These are phyloP conservation scores for Pollachius pollachius DNA, from an alignment of 2,113 vertebrate species.

Conservation along the genomic window DNA sequence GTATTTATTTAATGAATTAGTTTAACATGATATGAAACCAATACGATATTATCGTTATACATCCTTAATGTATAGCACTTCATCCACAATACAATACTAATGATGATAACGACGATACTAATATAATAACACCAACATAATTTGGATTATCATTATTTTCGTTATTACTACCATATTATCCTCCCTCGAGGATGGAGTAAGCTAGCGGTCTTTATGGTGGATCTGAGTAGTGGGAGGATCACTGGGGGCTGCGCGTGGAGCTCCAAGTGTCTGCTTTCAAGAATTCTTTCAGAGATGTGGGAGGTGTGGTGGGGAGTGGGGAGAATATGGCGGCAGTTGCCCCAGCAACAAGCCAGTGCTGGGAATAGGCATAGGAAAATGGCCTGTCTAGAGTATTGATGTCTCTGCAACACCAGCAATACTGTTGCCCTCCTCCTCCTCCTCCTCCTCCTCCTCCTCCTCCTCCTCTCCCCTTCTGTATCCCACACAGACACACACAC, in stretches of 20 bases:
- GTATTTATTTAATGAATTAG: no score
- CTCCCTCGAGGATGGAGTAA: no score
- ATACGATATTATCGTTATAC: no score
- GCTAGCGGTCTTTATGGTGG: no score
- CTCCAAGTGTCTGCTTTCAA: conserved; percentile 25
- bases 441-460: not conserved
- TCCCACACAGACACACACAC: conserved; percentile 35
- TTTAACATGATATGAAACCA: no score
- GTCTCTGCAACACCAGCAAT: conserved; percentile 71
- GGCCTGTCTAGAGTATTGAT: conserved; percentile 76
- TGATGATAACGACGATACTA: no score
- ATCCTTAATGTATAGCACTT: no score
- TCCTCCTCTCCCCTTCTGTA: not conserved
- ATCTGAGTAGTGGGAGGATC: not conserved
- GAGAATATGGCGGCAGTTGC: conserved; percentile 74
- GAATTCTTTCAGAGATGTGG: conserved; percentile 53
- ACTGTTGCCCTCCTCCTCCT: conserved; percentile 36
- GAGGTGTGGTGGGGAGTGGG: conserved; percentile 12
- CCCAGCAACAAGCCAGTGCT: conserved; percentile 74
- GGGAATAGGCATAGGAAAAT: conserved; percentile 71
- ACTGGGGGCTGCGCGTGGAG: not conserved
- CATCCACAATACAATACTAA: no score
- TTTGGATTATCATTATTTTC: no score
- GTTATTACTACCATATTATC: no score
- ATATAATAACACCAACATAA: no score